A percentile compares a stretch with the other conserved stretches of the same genome.
Conservation (phyloP, 2,888 invertebrate genomes). For the Lasioglossum marginatum region DNA sequence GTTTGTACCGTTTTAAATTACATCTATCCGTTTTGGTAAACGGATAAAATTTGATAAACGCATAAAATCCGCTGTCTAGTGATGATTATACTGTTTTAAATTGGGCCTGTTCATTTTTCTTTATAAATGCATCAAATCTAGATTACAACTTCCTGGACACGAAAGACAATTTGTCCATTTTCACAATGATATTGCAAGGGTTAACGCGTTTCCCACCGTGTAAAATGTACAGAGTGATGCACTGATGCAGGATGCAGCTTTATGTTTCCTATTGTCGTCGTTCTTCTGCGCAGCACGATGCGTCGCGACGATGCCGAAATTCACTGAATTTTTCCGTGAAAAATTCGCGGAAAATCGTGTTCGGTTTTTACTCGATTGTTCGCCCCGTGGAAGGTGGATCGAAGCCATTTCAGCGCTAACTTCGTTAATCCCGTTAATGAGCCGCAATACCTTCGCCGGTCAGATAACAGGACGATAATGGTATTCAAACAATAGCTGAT, state of each 20-base stretch:
- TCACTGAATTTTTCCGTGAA: not conserved
- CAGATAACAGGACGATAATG: slow-evolving; percentile 2
- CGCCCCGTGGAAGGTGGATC: not conserved
- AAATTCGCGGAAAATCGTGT: not conserved
- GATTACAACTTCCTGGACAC: not conserved
- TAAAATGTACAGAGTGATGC: not conserved
- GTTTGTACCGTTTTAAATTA: too few relatives aligned
- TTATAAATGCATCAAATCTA: not conserved
- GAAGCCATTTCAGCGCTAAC: slow-evolving; percentile 3
- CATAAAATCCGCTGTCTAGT: too few relatives aligned
- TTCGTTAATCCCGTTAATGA: slow-evolving; percentile 4
- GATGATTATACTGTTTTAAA: too few relatives aligned
- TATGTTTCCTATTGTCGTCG: not conserved
- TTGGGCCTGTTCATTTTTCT: not conserved
- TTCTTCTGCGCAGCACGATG: not conserved
- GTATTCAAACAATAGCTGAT: slow-evolving; percentile 27
- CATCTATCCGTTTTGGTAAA: too few relatives aligned
- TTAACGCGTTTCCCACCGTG: not conserved
- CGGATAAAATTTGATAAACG: too few relatives aligned
- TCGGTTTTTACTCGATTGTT: not conserved
- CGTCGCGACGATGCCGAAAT: not conserved
- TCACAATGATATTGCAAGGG: not conserved
- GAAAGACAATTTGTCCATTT: not conserved
- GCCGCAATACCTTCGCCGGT: not conserved
- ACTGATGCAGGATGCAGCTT: not conserved